phyloP scores from a whole-genome alignment of 2,113 vertebrate species.

The Miniopterus natalensis region DNA sequence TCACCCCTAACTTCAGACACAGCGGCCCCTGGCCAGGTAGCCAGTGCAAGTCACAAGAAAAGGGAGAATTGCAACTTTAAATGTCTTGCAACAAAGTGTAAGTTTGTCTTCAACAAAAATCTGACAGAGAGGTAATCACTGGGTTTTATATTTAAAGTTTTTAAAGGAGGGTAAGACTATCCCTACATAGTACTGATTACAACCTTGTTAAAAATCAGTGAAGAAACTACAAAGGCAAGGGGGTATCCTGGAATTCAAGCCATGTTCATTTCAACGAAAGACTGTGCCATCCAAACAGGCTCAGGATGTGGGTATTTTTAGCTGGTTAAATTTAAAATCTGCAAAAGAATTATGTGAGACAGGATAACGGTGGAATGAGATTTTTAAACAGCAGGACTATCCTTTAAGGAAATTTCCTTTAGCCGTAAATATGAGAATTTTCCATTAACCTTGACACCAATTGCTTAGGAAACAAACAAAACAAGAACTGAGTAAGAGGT shows the following conservation, averaged over 20 bases:
- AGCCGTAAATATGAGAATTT: constrained; percentile 63
- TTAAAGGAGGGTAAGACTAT: not conserved
- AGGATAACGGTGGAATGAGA: not conserved
- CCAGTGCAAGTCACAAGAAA: not conserved
- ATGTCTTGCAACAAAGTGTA: not conserved
- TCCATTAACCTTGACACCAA: constrained; percentile 42
- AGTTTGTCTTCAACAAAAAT: not conserved
- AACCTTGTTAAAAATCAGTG: not conserved
- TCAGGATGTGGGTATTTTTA: not conserved
- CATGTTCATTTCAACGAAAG: constrained; percentile 18
- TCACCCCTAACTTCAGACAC: not conserved
- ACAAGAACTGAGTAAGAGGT: not conserved
- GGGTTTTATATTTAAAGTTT: not conserved
- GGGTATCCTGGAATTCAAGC: not conserved
- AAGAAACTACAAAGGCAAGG: not conserved
- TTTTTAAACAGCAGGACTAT: not conserved
- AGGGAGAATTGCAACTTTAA: not conserved
- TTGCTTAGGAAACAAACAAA: constrained; percentile 18
- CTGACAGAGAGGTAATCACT: not conserved
- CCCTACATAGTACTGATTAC: not conserved
- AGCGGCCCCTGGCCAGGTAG: not conserved
- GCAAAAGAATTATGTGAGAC: not conserved
- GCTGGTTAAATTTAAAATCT: constrained; percentile 46
- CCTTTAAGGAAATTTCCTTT: constrained; percentile 67
- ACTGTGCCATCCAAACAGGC: not conserved